Percentiles rank a stretch among this genome's conserved stretches.
These are phyloP conservation scores for Notothenia coriiceps DNA, from an alignment of 2,113 vertebrate species.

Conservation along the genomic window DNA sequence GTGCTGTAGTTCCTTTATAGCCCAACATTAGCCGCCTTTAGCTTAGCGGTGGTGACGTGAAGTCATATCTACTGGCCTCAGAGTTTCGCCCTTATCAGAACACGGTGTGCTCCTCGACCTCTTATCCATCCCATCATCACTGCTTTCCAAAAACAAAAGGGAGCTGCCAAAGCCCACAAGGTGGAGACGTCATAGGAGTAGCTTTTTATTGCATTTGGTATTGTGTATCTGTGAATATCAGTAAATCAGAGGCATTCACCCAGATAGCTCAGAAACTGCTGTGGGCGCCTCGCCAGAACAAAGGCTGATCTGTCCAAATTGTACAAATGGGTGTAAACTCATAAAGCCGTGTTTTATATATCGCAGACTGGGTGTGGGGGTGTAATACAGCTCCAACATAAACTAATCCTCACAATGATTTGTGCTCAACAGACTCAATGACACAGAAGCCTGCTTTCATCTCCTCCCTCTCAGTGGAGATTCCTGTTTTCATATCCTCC, in stretches of 20 bases:
- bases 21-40: too few species aligned
- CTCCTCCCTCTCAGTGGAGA: conserved; percentile 46
- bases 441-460: conserved; percentile 66
- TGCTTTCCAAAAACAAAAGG: conserved; percentile 46
- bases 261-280: conserved; percentile 57
- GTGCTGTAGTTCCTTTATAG: too few species aligned
- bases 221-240: conserved; percentile 30
- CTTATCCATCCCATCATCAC: conserved; percentile 56
- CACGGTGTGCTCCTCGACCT: conserved; percentile 53
- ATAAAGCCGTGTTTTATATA: conserved; percentile 74
- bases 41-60: too few species aligned
- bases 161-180: conserved; percentile 64
- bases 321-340: conserved; percentile 72
- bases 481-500: conserved; percentile 55
- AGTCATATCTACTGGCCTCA: conserved; percentile 13
- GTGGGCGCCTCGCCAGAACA: conserved; percentile 45
- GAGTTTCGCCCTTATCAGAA: conserved; percentile 46
- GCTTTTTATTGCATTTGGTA: conserved; percentile 46
- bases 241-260: conserved; percentile 58
- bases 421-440: conserved; percentile 65
- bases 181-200: conserved; percentile 56
- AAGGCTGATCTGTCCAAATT: conserved; percentile 69
- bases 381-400: conserved; percentile 71
- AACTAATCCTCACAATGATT: conserved; percentile 74
- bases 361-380: conserved; percentile 12